phyloP scores from a whole-genome alignment of 2,113 vertebrate genomes.

The Heteronetta atricapilla region DNA sequence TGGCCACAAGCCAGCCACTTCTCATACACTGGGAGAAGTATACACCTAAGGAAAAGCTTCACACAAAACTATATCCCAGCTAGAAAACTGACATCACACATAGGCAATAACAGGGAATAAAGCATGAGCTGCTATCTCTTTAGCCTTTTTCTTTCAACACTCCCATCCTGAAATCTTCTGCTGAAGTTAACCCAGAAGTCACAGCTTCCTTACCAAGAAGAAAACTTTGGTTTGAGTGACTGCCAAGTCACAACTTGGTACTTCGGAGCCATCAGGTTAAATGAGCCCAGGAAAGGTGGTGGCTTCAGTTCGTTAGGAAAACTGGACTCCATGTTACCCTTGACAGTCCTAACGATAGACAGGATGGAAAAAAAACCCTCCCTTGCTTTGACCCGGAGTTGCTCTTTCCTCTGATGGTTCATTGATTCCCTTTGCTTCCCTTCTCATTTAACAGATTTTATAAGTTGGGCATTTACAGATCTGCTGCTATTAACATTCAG shows the following conservation, averaged over 20 bases:
- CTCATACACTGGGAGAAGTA: not conserved
- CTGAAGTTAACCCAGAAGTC: not conserved
- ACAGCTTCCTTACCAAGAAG: not conserved
- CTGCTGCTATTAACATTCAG: not conserved
- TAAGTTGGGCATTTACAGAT: conserved; percentile 49
- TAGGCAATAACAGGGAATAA: not conserved
- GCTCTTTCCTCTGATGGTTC: conserved; percentile 11
- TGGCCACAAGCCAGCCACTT: not conserved
- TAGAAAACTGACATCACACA: not conserved
- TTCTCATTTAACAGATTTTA: conserved; percentile 20
- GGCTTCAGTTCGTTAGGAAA: not conserved
- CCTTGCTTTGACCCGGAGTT: conserved; percentile 2
- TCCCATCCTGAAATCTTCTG: not conserved
- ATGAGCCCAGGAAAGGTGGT: not conserved
- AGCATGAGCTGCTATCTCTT: not conserved
- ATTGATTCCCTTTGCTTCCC: conserved; percentile 24
- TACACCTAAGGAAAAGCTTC: not conserved
- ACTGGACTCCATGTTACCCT: not conserved
- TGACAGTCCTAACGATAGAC: accelerated
- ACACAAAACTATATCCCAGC: not conserved
- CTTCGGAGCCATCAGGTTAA: not conserved
- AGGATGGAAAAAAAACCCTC: not conserved
- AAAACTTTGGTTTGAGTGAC: not conserved
- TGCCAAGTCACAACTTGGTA: not conserved
- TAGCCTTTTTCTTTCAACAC: not conserved